Evolutionary conservation across 2,888 invertebrate genomes (phyloP).

Genomic region (Andrena minutula): DNA sequence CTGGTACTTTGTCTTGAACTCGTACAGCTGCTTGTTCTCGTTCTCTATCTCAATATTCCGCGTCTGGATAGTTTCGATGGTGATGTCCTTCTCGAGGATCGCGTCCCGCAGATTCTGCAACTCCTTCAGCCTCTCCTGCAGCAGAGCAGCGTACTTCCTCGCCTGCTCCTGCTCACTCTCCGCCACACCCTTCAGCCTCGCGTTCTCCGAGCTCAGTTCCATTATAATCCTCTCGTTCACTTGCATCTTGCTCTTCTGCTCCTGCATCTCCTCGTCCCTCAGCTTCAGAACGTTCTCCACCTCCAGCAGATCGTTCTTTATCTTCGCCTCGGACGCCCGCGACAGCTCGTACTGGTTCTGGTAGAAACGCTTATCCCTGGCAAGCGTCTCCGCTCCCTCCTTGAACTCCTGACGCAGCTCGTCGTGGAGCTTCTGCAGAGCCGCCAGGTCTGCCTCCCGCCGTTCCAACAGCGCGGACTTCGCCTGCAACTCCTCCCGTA

Average conservation of each 20-base stretch:
- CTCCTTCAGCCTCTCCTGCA: conserved; percentile 86
- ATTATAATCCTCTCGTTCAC: conserved; percentile 86
- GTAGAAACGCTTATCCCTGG: conserved; percentile 87
- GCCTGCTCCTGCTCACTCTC: conserved; percentile 86
- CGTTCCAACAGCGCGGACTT: conserved; percentile 87
- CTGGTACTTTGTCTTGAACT: conserved; percentile 86
- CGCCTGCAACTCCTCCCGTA: conserved; percentile 88
- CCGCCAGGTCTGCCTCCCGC: conserved; percentile 87
- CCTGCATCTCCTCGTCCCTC: conserved; percentile 86
- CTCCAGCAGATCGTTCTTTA: conserved; percentile 87
- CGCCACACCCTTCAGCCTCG: conserved; percentile 86
- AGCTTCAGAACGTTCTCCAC: conserved; percentile 84
- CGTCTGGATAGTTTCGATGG: conserved; percentile 77
- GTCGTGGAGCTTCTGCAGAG: conserved; percentile 86
- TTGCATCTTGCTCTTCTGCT: conserved; percentile 86
- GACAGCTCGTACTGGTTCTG: conserved; percentile 87
- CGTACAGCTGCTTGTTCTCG: conserved; percentile 79
- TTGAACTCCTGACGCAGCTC: conserved; percentile 87
- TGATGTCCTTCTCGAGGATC: conserved; percentile 77
- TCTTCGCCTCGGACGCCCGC: conserved; percentile 86
- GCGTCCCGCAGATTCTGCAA: conserved; percentile 85
- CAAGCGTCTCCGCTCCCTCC: conserved; percentile 86
- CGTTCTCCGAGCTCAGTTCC: conserved; percentile 87
- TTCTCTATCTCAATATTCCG: conserved; percentile 79
- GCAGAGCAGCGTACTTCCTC: conserved; percentile 86